Percentiles rank a stretch among this genome's conserved stretches.
These are phyloP conservation scores for Coturnix japonica DNA, from an alignment of 2,113 vertebrate species.

Conservation along the genomic window DNA sequence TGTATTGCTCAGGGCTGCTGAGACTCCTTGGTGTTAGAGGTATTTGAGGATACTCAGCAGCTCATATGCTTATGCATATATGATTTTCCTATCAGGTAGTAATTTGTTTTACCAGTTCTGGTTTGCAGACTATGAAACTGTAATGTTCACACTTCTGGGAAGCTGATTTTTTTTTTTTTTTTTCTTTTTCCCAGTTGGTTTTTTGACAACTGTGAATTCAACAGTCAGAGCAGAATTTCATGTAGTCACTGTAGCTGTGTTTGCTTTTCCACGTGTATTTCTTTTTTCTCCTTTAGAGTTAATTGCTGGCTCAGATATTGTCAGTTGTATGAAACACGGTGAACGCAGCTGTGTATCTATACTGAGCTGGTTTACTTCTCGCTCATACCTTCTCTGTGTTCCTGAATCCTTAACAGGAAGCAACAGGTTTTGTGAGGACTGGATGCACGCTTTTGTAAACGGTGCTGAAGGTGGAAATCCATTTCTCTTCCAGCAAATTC, in stretches of 20 bases:
- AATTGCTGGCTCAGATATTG: neutral
- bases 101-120: neutral
- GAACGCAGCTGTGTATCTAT: neutral
- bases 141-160: neutral
- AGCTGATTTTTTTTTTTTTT: neutral
- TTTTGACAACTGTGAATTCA: neutral
- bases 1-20: neutral
- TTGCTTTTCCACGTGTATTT: neutral
- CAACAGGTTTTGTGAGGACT: conserved; percentile 96
- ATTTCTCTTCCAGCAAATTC: conserved; percentile 92
- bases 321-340: neutral
- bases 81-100: neutral
- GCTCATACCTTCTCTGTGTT: neutral
- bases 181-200: neutral
- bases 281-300: neutral
- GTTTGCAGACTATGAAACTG: neutral
- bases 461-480: conserved; percentile 90
- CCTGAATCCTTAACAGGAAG: conserved; percentile 78
- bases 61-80: neutral
- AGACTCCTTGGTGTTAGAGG: neutral
- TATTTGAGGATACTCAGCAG: neutral
- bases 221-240: neutral
- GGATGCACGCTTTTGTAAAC: conserved; percentile 93
- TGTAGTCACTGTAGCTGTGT: neutral
- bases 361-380: neutral